These are phyloP conservation scores for Lomographa bimaculata DNA, from an alignment of 2,888 invertebrate species.

Conservation along the genomic window DNA sequence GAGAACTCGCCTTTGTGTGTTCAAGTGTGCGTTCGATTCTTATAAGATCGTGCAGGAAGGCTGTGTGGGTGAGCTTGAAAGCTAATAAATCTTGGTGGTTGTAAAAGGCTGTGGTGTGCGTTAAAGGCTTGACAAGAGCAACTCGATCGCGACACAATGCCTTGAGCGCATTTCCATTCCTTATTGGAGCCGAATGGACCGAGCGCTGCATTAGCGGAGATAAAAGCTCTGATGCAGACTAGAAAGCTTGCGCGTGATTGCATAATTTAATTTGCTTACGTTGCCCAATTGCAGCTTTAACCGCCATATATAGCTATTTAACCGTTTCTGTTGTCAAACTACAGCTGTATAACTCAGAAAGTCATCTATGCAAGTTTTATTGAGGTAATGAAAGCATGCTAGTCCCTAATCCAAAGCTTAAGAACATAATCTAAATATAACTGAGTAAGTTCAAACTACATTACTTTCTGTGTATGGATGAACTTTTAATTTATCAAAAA, in stretches of 20 bases:
- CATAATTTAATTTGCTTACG: constrained; percentile 1
- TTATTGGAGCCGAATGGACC: constrained; percentile 36
- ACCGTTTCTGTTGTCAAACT: too few relatives aligned
- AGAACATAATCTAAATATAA: too few relatives aligned
- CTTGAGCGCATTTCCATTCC: constrained; percentile 57
- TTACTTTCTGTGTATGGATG: too few relatives aligned
- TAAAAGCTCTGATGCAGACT: constrained; percentile 26
- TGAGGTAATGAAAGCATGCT: too few relatives aligned
- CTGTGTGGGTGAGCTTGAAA: constrained; percentile 65
- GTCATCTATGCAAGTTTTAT: too few relatives aligned
- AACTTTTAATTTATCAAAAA: too few relatives aligned
- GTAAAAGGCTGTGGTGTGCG: constrained; percentile 50
- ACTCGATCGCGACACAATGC: constrained; percentile 64
- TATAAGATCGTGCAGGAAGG: constrained; percentile 35
- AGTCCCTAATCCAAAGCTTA: too few relatives aligned
- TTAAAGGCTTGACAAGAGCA: constrained; percentile 51
- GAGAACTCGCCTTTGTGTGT: constrained; percentile 47
- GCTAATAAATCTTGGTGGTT: constrained; percentile 66
- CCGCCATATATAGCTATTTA: too few relatives aligned
- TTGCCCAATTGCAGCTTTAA: too few relatives aligned
- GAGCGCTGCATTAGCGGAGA: constrained; percentile 41
- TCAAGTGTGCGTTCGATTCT: constrained; percentile 45
- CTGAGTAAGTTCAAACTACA: too few relatives aligned
- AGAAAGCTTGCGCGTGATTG: constrained; percentile 5
- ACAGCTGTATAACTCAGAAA: too few relatives aligned